Conservation (phyloP, 2,113 vertebrate genomes). For the Siniperca knerii region DNA sequence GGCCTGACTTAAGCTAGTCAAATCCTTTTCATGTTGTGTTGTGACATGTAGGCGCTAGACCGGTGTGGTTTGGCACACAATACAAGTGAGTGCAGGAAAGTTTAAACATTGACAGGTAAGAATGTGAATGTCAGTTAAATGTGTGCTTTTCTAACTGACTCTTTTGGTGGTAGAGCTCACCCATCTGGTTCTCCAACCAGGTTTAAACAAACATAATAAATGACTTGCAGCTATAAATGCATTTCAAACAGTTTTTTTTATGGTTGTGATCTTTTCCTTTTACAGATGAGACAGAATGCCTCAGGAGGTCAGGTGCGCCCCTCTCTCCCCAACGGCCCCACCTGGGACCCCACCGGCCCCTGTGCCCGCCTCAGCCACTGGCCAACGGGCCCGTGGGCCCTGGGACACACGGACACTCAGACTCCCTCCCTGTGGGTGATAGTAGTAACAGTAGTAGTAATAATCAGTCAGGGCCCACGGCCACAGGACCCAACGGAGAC, state of each 20-base stretch:
- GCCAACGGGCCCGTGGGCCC: constrained; percentile 94
- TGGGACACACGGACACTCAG: constrained; percentile 89
- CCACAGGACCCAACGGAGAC: constrained; percentile 97
- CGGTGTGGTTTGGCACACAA: constrained; percentile 3
- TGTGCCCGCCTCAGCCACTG: constrained; percentile 91
- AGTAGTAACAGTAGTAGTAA: constrained; percentile 83
- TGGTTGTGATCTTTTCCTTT: constrained; percentile 5
- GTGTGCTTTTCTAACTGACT: background rate
- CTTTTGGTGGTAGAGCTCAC: background rate
- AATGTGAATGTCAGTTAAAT: background rate
- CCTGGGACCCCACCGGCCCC: constrained; percentile 79
- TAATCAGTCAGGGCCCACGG: constrained; percentile 88
- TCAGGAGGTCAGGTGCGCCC: constrained; percentile 92
- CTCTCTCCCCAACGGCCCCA: constrained; percentile 94
- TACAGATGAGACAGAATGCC: constrained; percentile 93
- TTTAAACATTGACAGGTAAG: background rate
- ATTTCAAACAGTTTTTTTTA: too few relatives aligned
- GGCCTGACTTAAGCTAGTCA: background rate
- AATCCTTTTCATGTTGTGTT: background rate
- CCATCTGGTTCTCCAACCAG: background rate
- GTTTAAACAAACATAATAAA: background rate
- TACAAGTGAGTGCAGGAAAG: background rate
- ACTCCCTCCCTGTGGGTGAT: constrained; percentile 91
- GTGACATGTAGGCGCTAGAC: background rate
- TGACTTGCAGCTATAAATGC: background rate